These are phyloP conservation scores for Muscina levida DNA, from an alignment of 2,888 invertebrate species.

Conservation along the genomic window DNA sequence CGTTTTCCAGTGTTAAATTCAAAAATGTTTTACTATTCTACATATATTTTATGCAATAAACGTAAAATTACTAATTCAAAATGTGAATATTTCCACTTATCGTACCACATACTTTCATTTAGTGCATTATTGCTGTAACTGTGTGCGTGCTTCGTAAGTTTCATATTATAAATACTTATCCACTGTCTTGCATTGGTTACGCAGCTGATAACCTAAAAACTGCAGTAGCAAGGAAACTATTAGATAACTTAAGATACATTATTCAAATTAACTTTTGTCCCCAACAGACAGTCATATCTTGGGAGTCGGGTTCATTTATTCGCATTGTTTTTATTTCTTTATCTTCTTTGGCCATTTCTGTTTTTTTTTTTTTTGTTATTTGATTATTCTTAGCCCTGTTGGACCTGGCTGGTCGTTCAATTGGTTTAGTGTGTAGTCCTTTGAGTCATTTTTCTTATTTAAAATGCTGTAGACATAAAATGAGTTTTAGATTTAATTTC, in stretches of 20 bases:
- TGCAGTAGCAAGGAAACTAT: conserved; percentile 16
- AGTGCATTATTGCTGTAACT: too few relatives aligned
- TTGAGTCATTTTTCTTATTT: conserved; percentile 56
- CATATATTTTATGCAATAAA: too few relatives aligned
- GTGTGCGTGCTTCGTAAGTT: too few relatives aligned
- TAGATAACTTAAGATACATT: conserved; percentile 11
- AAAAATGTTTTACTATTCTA: too few relatives aligned
- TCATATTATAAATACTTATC: too few relatives aligned
- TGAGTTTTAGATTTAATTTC: conserved; percentile 67
- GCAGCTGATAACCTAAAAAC: too few relatives aligned
- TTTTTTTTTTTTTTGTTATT: neutral
- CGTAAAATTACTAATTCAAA: too few relatives aligned
- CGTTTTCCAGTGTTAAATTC: too few relatives aligned
- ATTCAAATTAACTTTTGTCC: conserved; percentile 24
- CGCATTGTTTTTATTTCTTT: conserved; percentile 19
- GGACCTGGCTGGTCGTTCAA: conserved; percentile 30
- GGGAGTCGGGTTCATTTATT: neutral
- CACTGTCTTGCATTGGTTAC: too few relatives aligned
- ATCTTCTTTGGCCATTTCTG: neutral
- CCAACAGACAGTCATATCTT: conserved; percentile 23
- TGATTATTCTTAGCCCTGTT: conserved; percentile 1
- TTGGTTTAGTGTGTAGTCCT: conserved; percentile 30
- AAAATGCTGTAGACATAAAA: conserved; percentile 65
- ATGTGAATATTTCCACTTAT: too few relatives aligned
- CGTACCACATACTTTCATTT: too few relatives aligned